Evolutionary conservation across 2,797 vertebrate genomes (phyloP), one percentile per base, ranked within the genome.

Genomic region (Enteromius treurensis): DNA sequence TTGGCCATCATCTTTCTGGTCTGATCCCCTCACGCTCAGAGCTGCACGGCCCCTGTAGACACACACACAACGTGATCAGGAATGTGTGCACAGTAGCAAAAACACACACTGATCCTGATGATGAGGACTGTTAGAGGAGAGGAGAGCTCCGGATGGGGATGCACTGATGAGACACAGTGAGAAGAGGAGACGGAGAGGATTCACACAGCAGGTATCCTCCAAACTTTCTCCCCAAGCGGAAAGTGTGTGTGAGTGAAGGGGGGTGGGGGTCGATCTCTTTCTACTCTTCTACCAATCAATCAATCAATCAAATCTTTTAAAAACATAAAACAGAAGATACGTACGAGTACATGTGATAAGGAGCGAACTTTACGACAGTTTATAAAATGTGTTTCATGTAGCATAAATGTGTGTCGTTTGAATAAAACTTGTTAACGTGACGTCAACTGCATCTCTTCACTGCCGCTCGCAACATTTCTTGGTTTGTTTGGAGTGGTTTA

Each of bases 1-100:
- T 88, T 90, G 79, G 90, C 85, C 90, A 91, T 90, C 87, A 84
- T 84, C 42, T 68, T 77, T 77, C 47, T 62, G 23, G 58, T 75
- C 81, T 73, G 68, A 58, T 78, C 40, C 67, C 51, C 40, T 76
- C 29, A 19, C 64, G 60, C 67, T 78, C 51, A 58, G 11, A 53
- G 51, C 47, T 49, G 80, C 79, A 68, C 64, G 68, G 73, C 68
- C 69, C 67, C 86, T 88, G 71, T 9, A 55, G 19, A 86, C 21
- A 82, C 55, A 76, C n/a, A 42, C 42, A 45, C 42, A 14, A 80
- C 1, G 42, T 58, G n/a, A 84, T 45, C 34, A 64, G 14, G 26
- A 40, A 13, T 64, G 47, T 53, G 21, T 40, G 40, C 67, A 17
- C 10, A 5, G 14, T 34, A 13, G 47, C 23, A 80, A 5, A 51